Evolutionary conservation across 2,888 invertebrate genomes (phyloP).

Genomic region (Dorcus hopei): DNA sequence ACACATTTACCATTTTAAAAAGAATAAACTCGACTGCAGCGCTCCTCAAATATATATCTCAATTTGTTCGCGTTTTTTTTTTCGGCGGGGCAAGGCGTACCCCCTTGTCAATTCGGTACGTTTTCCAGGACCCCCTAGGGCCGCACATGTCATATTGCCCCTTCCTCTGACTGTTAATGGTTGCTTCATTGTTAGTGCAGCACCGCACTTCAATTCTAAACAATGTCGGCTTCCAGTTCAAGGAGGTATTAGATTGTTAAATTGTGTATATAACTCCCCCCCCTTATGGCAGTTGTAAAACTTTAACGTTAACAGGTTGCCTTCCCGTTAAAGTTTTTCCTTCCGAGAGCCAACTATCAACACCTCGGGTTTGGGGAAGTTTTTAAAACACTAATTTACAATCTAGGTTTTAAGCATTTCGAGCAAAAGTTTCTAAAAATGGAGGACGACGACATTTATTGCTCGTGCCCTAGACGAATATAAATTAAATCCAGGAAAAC

Average conservation of each 20-base stretch:
- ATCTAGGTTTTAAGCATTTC: too few species aligned
- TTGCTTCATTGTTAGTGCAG: constrained; percentile 26
- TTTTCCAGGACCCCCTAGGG: constrained; percentile 25
- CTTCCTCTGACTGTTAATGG: constrained; percentile 25
- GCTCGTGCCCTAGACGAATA: too few species aligned
- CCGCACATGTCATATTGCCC: constrained; percentile 27
- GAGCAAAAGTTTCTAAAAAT: too few species aligned
- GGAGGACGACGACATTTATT: too few species aligned
- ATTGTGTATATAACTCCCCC: constrained; percentile 14
- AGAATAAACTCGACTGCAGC: constrained; percentile 18
- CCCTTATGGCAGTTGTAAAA: constrained; percentile 20
- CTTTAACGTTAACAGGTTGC: constrained; percentile 19
- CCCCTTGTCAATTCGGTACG: constrained; percentile 20
- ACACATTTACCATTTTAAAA: constrained; percentile 22
- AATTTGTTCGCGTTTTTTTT: constrained; percentile 25
- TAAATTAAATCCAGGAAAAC: too few species aligned
- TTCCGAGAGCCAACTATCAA: too few species aligned
- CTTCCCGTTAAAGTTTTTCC: too few species aligned
- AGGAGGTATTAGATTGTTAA: constrained; percentile 20
- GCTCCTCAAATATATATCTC: constrained; percentile 23
- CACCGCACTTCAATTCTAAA: constrained; percentile 25
- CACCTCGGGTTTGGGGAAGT: too few species aligned
- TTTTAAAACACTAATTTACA: too few species aligned
- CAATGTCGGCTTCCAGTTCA: constrained; percentile 20
- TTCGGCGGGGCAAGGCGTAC: constrained; percentile 7